Evolutionary conservation across 92 coral and sea anemone species (phyloP), one percentile per base, ranked within the genome.

Genomic region (Micromussa lordhowensis): DNA sequence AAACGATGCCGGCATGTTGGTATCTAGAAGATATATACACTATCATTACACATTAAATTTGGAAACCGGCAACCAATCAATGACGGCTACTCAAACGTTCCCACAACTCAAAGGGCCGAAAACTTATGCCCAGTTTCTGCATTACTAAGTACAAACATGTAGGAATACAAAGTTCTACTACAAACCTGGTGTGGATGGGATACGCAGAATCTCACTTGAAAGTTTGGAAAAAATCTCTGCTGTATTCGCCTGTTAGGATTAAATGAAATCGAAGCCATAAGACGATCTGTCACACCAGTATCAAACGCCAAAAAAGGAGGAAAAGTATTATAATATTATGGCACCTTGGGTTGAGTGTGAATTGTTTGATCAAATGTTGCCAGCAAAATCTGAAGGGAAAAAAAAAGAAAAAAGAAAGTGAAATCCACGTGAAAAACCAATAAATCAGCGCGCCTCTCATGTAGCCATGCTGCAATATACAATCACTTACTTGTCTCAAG

Each of bases 301-400:
- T 44, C 1, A 44, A 44, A 44, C 51, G 7, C 1, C 22, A 40
- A 88, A 8, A 84, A 24, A 74, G 68, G 0, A 61, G 14, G 68
- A 63, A 7, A n/a, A 7, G 5, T 9, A 26, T 9, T 10, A 24
- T 8, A 4, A 14, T 13, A 28, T 22, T 7, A 82, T 1, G 94
- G 76, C 32, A 97, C 99, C 98, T 95, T 94, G 5, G 93, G 82
- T 18, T 86, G 89, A 51, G 99, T 98, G 90, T 98, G 99, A 63
- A 98, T 98, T 63, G 92, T 90, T 87, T 98, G 99, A 89, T 98
- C 99, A 94, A 98, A 98, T 59, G 94, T 91, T 61, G 96, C 98
- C 31, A 98, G 87, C 71, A 94, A 84, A 44, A 98, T 96, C 99
- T 98, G 80, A 2, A 36, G 70, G n/a, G 49, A 34, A 69, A 75